Percentiles rank a stretch among this genome's conserved stretches.
phyloP scores from a whole-genome alignment of 2,888 invertebrate genomes.

The Synergus gifuensis region DNA sequence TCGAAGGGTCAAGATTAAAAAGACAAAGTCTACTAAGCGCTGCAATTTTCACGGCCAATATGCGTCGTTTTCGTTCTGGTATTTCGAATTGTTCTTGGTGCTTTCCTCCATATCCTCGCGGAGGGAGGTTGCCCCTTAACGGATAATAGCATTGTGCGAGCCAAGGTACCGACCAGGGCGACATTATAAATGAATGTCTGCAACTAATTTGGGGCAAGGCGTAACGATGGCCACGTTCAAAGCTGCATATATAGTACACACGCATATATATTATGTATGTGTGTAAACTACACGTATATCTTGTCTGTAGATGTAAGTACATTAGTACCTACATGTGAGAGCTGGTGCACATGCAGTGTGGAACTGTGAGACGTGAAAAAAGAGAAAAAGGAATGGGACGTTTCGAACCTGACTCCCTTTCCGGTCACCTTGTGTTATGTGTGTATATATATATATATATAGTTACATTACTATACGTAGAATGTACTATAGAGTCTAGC shows the following conservation, averaged over 20 bases:
- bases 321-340: neutral
- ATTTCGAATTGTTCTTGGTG: slow-evolving; percentile 52
- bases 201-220: slow-evolving; percentile 71
- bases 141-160: slow-evolving; percentile 69
- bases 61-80: slow-evolving; percentile 55
- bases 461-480: slow-evolving; percentile 31
- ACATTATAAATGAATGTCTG: slow-evolving; percentile 75
- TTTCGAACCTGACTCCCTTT: slow-evolving; percentile 21
- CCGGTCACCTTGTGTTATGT: slow-evolving; percentile 1
- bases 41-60: slow-evolving; percentile 70
- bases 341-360: neutral
- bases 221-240: slow-evolving; percentile 45
- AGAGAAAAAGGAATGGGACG: neutral
- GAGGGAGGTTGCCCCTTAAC: slow-evolving; percentile 49
- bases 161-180: slow-evolving; percentile 64
- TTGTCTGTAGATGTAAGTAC: neutral
- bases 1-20: slow-evolving; percentile 62
- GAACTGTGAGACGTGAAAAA: neutral
- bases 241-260: slow-evolving; percentile 5
- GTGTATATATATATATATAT: neutral
- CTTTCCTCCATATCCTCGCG: slow-evolving; percentile 20
- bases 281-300: neutral
- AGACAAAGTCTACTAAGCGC: slow-evolving; percentile 55
- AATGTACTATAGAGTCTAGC: neutral
- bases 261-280: neutral